Base-by-base conservation (phyloP, 2,888 invertebrate species). In the Phengaris arion region DNA sequence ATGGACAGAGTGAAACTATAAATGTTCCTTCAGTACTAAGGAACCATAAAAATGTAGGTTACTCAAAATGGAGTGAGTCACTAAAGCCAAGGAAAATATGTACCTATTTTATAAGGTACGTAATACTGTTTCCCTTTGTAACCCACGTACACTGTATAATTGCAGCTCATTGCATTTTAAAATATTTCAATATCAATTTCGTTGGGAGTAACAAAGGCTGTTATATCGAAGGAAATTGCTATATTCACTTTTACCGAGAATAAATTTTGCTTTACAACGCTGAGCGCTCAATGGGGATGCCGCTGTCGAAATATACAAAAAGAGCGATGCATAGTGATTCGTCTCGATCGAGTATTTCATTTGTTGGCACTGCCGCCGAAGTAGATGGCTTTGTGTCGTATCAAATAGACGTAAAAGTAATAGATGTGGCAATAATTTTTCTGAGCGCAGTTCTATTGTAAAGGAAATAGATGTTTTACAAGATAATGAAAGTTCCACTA, bases 301-400 rank as follows among this genome's bases (percentile, higher is more conserved):
- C 87, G 88, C 86, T 86, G 87, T 85, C 85, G 81, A 79, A 81
- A 81, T 83, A 82, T 84, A 87, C 85, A 89, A 89, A 90, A 88
- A 87, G 85, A 86, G 85, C 86, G 84, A 89, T 89, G 89, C 82
- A 88, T 81, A 86, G 87, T 86, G 85, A 88, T 89, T 87, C 86
- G 85, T 89, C 87, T 89, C 89, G 89, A 89, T 90, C 86, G 86
- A 85, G 88, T 89, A 89, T 89, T 89, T 89, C 86, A 89, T 89
- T 89, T 90, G 88, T 89, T 87, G 86, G 88, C 88, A 84, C 75
- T 77, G 81, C 83, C 79, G 84, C 85, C 77, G 81, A 75, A 80
- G 82, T 81, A 81, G 78, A 83, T 83, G 84, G 83, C 85, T 87
- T 86, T 89, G 88, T 89, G 84, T 86, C 84, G 83, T 79, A 79